Percentiles rank a stretch among this genome's conserved stretches.
Conservation (phyloP, 2,113 vertebrate species). For the Hyperopisus bebe region DNA sequence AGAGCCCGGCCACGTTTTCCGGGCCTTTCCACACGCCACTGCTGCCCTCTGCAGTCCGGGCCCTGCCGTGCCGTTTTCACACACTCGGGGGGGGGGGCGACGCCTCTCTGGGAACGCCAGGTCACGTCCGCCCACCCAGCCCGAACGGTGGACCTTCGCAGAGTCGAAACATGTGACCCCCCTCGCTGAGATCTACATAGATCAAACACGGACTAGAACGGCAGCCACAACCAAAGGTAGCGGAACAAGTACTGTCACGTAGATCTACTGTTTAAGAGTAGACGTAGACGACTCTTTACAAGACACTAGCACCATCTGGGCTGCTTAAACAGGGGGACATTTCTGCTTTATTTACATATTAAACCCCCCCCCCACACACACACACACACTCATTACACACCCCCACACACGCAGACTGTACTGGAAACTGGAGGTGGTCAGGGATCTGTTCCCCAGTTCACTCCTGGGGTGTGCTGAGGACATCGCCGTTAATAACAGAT, state of each 20-base stretch:
- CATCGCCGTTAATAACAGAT: slow-evolving; percentile 91
- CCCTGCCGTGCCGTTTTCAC: neutral
- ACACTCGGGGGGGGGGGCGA: neutral
- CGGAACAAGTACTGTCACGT: neutral
- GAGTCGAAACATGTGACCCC: neutral
- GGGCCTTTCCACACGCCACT: slow-evolving; percentile 41
- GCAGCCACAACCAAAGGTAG: neutral
- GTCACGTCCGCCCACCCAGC: neutral
- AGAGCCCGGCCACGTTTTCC: neutral
- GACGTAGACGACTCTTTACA: neutral
- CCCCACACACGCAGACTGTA: neutral
- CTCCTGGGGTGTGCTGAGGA: slow-evolving; percentile 63
- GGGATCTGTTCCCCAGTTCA: neutral
- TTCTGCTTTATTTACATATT: neutral
- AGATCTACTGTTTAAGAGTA: neutral
- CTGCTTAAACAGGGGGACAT: neutral
- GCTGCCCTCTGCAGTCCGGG: slow-evolving; percentile 59
- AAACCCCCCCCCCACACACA: neutral
- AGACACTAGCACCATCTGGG: neutral
- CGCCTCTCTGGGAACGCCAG: neutral
- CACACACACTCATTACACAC: neutral
- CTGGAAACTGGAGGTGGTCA: neutral
- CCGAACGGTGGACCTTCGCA: neutral
- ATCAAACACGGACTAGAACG: neutral
- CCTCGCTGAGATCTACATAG: neutral